These are phyloP conservation scores for Littorina saxatilis DNA, from an alignment of 1,140 invertebrate genomes.

Conservation along the genomic window DNA sequence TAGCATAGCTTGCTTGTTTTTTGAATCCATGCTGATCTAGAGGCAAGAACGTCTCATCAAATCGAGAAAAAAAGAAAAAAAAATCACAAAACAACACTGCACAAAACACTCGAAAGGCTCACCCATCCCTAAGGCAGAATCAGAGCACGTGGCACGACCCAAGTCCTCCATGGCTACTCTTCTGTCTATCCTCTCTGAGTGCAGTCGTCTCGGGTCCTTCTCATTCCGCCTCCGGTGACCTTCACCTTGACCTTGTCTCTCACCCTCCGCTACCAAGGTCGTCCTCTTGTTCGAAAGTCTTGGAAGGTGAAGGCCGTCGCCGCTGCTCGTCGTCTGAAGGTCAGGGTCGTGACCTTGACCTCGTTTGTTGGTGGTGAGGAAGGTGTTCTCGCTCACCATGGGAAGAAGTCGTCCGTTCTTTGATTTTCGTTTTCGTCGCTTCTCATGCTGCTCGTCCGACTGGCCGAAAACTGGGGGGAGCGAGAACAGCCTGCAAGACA, in stretches of 20 bases:
- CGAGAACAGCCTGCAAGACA: conserved; percentile 5
- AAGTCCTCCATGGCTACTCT: background rate
- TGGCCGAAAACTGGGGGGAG: conserved; percentile 30
- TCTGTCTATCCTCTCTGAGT: conserved; percentile 17
- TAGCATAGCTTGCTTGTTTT: too few species aligned
- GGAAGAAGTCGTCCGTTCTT: conserved; percentile 6
- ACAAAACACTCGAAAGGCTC: too few species aligned
- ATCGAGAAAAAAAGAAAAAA: too few species aligned
- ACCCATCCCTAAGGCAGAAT: background rate
- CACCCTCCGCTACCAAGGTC: background rate
- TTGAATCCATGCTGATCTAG: too few species aligned
- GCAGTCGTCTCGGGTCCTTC: conserved; percentile 1
- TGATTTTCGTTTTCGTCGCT: background rate
- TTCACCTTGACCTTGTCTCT: background rate
- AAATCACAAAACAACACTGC: too few species aligned
- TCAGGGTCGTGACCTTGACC: background rate
- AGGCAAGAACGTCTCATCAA: too few species aligned
- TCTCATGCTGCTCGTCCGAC: background rate
- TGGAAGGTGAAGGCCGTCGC: conserved; percentile 9
- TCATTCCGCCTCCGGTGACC: background rate
- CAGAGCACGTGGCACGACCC: background rate
- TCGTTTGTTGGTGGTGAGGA: conserved; percentile 25
- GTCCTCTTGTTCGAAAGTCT: background rate
- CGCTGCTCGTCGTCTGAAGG: background rate
- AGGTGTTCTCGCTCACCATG: conserved; percentile 33